phyloP scores from a whole-genome alignment of 2,888 invertebrate species.

The Athalia circularis region DNA sequence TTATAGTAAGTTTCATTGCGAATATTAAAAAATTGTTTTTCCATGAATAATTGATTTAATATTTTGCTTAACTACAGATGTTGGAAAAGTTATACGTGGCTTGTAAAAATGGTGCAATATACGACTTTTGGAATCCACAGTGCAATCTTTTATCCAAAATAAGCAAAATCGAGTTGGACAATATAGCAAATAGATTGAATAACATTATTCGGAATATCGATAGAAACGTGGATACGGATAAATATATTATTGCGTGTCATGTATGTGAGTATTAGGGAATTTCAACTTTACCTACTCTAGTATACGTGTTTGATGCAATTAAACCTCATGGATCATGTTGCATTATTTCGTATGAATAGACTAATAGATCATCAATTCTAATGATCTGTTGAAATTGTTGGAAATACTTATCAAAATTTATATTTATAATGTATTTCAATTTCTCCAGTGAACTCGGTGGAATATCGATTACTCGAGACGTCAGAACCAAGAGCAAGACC shows the following conservation, averaged over 20 bases:
- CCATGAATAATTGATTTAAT: background rate
- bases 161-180: background rate
- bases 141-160: slow-evolving; percentile 73
- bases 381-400: too few relatives aligned
- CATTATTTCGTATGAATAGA: too few relatives aligned
- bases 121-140: slow-evolving; percentile 75
- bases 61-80: slow-evolving; percentile 66
- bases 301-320: too few relatives aligned
- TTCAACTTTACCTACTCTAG: background rate
- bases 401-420: too few relatives aligned
- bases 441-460: too few relatives aligned
- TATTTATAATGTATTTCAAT: too few relatives aligned
- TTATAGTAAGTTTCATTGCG: slow-evolving; percentile 47
- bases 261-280: slow-evolving; percentile 65
- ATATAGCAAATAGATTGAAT: slow-evolving; percentile 50
- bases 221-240: slow-evolving; percentile 57
- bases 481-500: too few relatives aligned
- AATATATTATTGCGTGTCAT: slow-evolving; percentile 61
- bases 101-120: slow-evolving; percentile 66
- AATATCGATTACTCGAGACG: too few relatives aligned
- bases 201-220: slow-evolving; percentile 51
- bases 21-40: slow-evolving; percentile 66
- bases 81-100: slow-evolving; percentile 71
- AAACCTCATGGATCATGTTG: too few relatives aligned
- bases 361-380: too few relatives aligned